phyloP scores from a whole-genome alignment of 2,888 invertebrate species.

The Rhamnusium bicolor region DNA sequence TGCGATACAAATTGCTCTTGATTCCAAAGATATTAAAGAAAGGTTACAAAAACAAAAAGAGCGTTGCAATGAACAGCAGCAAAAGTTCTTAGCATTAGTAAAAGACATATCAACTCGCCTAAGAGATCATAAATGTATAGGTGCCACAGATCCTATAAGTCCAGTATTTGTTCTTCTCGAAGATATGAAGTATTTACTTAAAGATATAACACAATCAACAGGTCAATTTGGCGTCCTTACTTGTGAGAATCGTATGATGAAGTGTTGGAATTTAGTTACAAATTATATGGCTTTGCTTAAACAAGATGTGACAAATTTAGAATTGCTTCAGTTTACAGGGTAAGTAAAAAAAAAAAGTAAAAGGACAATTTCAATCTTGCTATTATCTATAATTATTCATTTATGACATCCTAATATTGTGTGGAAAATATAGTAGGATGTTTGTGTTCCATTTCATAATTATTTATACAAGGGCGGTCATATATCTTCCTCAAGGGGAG shows the following conservation, averaged over 20 bases:
- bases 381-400: no score
- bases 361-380: no score
- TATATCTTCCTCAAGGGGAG: no score
- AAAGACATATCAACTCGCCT: constrained; percentile 53
- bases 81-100: constrained; percentile 44
- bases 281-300: constrained; percentile 55
- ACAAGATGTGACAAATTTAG: constrained; percentile 37
- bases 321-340: background rate
- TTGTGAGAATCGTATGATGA: constrained; percentile 55
- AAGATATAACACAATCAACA: constrained; percentile 49
- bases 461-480: no score
- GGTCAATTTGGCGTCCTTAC: constrained; percentile 52
- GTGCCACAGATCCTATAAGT: constrained; percentile 51
- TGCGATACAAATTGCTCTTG: constrained; percentile 44
- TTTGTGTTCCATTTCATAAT: no score
- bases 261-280: constrained; percentile 56
- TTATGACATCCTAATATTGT: no score
- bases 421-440: no score
- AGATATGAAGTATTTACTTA: constrained; percentile 51
- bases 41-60: constrained; percentile 47
- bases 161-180: constrained; percentile 55
- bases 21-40: constrained; percentile 45
- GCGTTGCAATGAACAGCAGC: constrained; percentile 45
- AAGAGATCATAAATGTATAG: constrained; percentile 48
- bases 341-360: constrained; percentile 6